Evolutionary conservation across 2,888 invertebrate species (phyloP).

Genomic region (Aleiodes leptofemur): DNA sequence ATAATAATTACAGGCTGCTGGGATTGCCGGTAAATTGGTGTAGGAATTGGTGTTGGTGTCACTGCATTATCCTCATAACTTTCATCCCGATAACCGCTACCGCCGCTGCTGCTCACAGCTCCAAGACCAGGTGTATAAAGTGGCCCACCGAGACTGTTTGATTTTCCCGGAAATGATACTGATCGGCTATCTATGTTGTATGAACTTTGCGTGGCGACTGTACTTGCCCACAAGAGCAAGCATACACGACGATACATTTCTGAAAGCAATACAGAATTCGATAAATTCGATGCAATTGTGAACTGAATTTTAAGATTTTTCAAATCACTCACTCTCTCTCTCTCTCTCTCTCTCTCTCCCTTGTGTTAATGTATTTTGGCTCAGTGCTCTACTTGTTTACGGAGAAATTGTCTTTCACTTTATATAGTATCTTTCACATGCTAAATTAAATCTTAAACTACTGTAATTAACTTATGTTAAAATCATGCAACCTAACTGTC

Average conservation of each 20-base stretch:
- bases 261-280: background rate
- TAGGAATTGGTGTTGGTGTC: conserved; percentile 71
- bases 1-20: conserved; percentile 60
- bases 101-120: conserved; percentile 59
- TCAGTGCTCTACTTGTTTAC: too few species aligned
- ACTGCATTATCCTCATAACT: conserved; percentile 74
- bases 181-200: conserved; percentile 69
- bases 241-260: conserved; percentile 69
- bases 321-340: too few species aligned
- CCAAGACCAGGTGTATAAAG: conserved; percentile 67
- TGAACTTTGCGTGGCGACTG: conserved; percentile 66
- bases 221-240: conserved; percentile 65
- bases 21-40: conserved; percentile 65
- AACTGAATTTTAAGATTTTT: too few species aligned
- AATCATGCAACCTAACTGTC: too few species aligned
- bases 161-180: conserved; percentile 66
- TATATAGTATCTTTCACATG: too few species aligned
- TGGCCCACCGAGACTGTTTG: conserved; percentile 65
- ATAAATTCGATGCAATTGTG: too few species aligned
- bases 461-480: too few species aligned
- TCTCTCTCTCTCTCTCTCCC: too few species aligned
- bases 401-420: too few species aligned
- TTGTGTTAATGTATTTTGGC: too few species aligned
- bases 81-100: conserved; percentile 67
- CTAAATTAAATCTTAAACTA: too few species aligned